Base-by-base conservation (phyloP, 2,797 vertebrate genomes). In the Odontamblyopus lacepedii region DNA sequence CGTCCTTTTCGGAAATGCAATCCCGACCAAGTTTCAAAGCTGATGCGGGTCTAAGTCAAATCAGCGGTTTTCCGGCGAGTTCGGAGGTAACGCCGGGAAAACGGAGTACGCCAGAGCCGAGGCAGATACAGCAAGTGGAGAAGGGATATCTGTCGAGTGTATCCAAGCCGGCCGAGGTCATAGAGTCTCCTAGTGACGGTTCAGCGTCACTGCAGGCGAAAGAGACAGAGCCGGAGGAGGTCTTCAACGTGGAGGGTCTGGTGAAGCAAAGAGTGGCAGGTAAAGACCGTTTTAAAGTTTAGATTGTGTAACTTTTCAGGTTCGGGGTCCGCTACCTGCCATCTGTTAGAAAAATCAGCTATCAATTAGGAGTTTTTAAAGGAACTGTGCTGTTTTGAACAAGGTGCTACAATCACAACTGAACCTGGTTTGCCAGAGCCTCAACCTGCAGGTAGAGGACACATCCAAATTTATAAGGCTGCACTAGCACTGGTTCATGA, bases 211-310 rank as follows among this genome's bases (percentile, higher is more conserved):
- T 91, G 30, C 86, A 92, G 62, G 89, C 91, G 60, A 94, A 92
- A 90, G 94, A 94, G 4, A 82, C 76, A 53, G 94, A 94, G 0
- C 89, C 92, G 0, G 96, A 96, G 70, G 95, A 95, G 61, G 94
- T 94, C 12, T 94, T 97, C 91, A 96, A 95, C 67, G 89, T 98
- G 75, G 96, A 97, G 83, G 98, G 98, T 59, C 93, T 99, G 80
- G 98, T 99, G 81, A 97, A 97, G 72, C 96, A 99, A 68, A 94
- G 98, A 77, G 94, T 99, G 68, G 98, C 98, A 92, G 98, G 98
- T 99, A 96, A 94, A 85, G 71, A 23, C 7, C 23, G 5, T 8
- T 66, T 44, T 19, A 44, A 13, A 64, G 32, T 1, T 9, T 35
- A 9, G 16, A n/a, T 5, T 32, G 0, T 53, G 19, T 18, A 53